Evolutionary conservation across 2,797 vertebrate genomes (phyloP), one percentile per base, ranked within the genome.

Genomic region (Myotis planiceps): DNA sequence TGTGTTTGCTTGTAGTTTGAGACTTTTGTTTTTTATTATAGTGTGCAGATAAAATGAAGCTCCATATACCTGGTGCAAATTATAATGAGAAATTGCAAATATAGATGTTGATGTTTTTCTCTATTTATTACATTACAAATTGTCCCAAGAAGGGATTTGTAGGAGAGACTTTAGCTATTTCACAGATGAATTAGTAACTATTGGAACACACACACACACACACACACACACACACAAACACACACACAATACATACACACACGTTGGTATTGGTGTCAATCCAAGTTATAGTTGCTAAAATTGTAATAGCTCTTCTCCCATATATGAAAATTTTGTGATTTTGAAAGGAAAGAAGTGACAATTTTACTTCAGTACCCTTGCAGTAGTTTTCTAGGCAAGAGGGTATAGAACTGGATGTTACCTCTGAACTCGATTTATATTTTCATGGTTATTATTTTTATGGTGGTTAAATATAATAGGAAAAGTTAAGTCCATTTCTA

Each of bases 1-100:
- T 81, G 92, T 89, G 82, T 96, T 84, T 97, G 86, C 72, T 65
- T 19, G 8, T 37, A n/a, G 58, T 97, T 97, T 92, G 88, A 83
- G 65, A 79, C 5, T 94, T 97, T 45, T 80, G 76, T 88, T 96
- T 97, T 96, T 96, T 32, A 96, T 75, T 42, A 1, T 2, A 84
- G 76, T 49, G 3, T 89, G 96, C 82, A 86, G 79, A 80, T 51
- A 76, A 58, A 94, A 95, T 71, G 91, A 85, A 97, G 92, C 49
- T 89, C 18, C 27, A 5, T 21, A 74, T 68, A 96, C 76, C 88
- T 82, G 65, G 65, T 34, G 3, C 78, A 92, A 76, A 85, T 94
- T 94, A 76, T 72, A 93, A 94, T 82, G 63, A 95, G 88, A 95
- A 8, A 90, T 88, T 66, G 51, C 68, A 96, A 66, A 72, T 74